Evolutionary conservation across 2,113 vertebrate species (phyloP), one percentile per base, ranked within the genome.

Genomic region (Chlorocebus sabaeus): DNA sequence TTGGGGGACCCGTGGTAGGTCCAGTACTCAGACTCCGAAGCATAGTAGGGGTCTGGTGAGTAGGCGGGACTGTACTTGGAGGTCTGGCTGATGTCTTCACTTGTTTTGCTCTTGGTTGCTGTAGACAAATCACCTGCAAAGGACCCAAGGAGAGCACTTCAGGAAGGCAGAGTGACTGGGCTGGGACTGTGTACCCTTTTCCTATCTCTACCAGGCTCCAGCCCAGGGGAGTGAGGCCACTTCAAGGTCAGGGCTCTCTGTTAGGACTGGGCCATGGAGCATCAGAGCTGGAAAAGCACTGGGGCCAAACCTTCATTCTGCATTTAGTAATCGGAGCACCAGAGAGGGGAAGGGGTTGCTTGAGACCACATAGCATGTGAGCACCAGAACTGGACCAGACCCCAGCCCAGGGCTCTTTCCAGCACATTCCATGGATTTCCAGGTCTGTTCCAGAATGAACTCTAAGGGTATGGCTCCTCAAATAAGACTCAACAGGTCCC

Each of bases 41-140:
- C 99, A 96, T 99, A 98, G 98, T 99, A 99, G 2, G 99, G 99
- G 95, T 99, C 99, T 0, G 99, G 99, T 1, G 99, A 99, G 98
- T 99, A 99, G 97, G 99, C 98, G 22, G 99, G 99, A 94, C 99
- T 99, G 82, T 99, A 99, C 97, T 99, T 99, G 98, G 99, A 99
- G 25, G 99, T 99, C 96, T 99, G 99, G 8, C 99, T 98, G 38
- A 99, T 99, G 98, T 99, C 99, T 98, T 99, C 99, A 2, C 99
- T 99, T 95, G 99, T 99, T 99, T 99, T 99, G 98, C 99, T 99
- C 98, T 99, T 99, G 0, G 99, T 99, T 98, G 99, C 99, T 99
- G 99, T 97, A 7, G 98, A 97, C 97, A 93, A 90, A 98, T 98
- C 98, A 97, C 99, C 99, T 99, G 99, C 57, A 95, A 97, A 97